A percentile compares a stretch with the other conserved stretches of the same genome.
Conservation (phyloP, 2,113 vertebrate species). For the Poicephalus meyeri region DNA sequence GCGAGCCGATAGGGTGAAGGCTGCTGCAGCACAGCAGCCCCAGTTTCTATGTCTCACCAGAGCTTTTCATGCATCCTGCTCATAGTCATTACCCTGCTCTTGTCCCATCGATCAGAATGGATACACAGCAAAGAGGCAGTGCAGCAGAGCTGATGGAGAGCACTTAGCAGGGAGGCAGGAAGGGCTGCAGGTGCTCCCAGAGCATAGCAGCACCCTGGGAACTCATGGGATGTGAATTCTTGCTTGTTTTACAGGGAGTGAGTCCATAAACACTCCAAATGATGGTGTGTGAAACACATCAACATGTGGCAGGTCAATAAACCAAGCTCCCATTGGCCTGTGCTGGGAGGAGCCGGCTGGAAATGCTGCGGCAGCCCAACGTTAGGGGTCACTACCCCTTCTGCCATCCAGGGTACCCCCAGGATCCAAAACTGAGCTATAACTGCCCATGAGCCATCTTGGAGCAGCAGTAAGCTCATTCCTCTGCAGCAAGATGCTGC, state of each 20-base stretch:
- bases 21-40: background rate
- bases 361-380: accelerated
- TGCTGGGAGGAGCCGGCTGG: background rate
- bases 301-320: accelerated
- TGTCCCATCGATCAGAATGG: background rate
- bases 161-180: background rate
- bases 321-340: accelerated
- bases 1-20: accelerated
- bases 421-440: background rate
- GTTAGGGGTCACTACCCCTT: background rate
- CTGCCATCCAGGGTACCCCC: background rate
- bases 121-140: background rate
- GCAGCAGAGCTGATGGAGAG: background rate
- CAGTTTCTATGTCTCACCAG: accelerated
- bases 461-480: background rate
- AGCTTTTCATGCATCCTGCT: background rate
- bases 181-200: background rate
- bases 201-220: accelerated
- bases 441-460: background rate
- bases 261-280: background rate
- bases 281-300: background rate
- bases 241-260: background rate
- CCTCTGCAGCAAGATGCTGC: background rate
- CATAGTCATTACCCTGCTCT: accelerated
- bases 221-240: accelerated